Evolutionary conservation across 1,140 invertebrate genomes (phyloP).

Genomic region (Lasioglossum baleicum): DNA sequence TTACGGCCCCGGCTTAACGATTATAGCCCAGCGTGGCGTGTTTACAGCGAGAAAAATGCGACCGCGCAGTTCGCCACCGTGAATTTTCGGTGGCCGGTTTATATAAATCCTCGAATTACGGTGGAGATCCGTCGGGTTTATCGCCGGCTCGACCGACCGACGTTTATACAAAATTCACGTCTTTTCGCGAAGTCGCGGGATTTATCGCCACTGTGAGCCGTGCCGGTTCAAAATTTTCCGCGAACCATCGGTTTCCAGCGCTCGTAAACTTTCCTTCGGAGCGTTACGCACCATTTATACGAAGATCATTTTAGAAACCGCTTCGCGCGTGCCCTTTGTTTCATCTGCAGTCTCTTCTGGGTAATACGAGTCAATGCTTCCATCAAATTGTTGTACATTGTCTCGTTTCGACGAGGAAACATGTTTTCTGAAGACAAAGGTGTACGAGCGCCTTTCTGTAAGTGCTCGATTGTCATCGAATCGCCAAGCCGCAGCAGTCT

Average conservation of each 20-base stretch:
- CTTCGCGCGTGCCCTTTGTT: no score
- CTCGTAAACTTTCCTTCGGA: slow-evolving; percentile 16
- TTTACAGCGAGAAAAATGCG: background rate
- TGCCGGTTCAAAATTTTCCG: slow-evolving; percentile 3
- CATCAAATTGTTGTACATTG: no score
- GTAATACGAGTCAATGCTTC: no score
- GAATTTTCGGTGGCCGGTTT: background rate
- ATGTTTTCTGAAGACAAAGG: no score
- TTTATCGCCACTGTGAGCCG: background rate
- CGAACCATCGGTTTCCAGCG: background rate
- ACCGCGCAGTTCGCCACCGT: background rate
- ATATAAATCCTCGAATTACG: background rate
- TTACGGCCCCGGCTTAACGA: background rate
- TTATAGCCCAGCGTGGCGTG: background rate
- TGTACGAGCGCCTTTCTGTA: no score
- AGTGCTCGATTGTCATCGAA: no score
- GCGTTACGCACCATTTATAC: background rate
- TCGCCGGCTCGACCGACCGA: background rate
- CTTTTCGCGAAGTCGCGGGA: background rate
- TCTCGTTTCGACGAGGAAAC: no score
- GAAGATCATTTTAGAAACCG: no score
- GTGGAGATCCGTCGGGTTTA: background rate
- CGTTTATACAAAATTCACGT: background rate
- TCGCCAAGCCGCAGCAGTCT: no score
- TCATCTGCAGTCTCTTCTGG: no score